Percentiles rank a stretch among this genome's conserved stretches.
Conservation (phyloP, 1,140 invertebrate species). For the Zaprionus vittiger region DNA sequence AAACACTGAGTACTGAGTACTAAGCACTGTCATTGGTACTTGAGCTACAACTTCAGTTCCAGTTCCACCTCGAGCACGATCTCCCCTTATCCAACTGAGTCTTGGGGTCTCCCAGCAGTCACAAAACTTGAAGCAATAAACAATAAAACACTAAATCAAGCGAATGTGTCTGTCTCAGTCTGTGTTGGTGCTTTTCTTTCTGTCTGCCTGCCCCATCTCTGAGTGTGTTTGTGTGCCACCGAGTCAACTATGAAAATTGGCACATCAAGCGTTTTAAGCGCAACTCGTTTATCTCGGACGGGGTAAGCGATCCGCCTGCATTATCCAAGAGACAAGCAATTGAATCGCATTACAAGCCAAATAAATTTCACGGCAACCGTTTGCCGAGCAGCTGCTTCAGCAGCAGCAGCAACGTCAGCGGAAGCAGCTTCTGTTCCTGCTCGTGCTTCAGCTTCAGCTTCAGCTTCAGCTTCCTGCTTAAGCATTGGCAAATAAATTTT, state of each 20-base stretch:
- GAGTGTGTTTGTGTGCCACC: conserved; percentile 3
- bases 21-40: conserved; percentile 36
- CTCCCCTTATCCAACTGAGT: neutral
- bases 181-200: neutral
- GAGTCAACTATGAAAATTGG: conserved; percentile 74
- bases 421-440: conserved; percentile 2
- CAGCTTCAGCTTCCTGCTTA: conserved; percentile 14
- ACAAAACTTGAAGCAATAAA: conserved; percentile 44
- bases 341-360: conserved; percentile 73
- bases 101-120: conserved; percentile 20
- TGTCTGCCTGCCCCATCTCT: neutral
- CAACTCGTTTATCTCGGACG: conserved; percentile 61
- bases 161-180: conserved; percentile 20
- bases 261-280: conserved; percentile 73
- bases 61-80: conserved; percentile 20
- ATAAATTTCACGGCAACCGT: conserved; percentile 60
- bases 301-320: conserved; percentile 60
- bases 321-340: conserved; percentile 66
- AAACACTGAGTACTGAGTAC: neutral
- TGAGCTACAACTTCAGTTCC: conserved; percentile 25
- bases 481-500: conserved; percentile 44
- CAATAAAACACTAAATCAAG: conserved; percentile 58
- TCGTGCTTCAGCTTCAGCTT: conserved; percentile 19
- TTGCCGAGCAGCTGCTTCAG: conserved; percentile 27
- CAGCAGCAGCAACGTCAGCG: neutral